Evolutionary conservation across 2,797 vertebrate species (phyloP).

Genomic region (Echeneis naucrates): DNA sequence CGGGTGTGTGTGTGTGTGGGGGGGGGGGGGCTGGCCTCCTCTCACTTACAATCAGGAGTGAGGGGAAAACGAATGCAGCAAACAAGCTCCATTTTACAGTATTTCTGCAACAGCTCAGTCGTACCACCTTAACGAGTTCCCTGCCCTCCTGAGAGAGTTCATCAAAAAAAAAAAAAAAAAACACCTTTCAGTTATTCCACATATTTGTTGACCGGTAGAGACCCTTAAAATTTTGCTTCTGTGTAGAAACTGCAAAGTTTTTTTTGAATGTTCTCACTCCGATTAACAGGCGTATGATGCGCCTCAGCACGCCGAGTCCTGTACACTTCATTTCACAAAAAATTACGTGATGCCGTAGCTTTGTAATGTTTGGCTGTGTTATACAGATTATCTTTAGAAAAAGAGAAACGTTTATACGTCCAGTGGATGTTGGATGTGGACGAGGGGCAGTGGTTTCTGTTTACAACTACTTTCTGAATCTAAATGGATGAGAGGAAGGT

Average conservation of each 20-base stretch:
- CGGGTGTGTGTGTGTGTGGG: too few species aligned
- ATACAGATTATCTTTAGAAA: neutral
- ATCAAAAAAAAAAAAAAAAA: constrained; percentile 12
- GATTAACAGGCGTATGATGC: neutral
- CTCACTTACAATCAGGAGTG: neutral
- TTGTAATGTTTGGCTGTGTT: too few species aligned
- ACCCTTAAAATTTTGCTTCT: neutral
- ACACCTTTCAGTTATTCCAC: constrained; percentile 1
- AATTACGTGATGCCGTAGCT: too few species aligned
- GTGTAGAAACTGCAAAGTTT: neutral
- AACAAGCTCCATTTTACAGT: constrained; percentile 12
- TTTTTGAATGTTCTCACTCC: neutral
- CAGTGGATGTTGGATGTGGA: too few species aligned
- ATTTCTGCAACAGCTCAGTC: constrained; percentile 4
- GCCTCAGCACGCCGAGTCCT: neutral
- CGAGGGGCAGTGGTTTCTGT: too few species aligned
- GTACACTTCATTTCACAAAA: neutral
- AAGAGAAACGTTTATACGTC: neutral
- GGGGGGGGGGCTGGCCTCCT: neutral
- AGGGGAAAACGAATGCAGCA: neutral
- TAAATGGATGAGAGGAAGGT: neutral
- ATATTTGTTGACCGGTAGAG: neutral
- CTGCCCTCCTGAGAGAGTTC: neutral
- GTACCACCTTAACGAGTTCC: neutral
- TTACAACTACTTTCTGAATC: neutral